Evolutionary conservation across 2,797 vertebrate species (phyloP).

Genomic region (Merluccius polli): DNA sequence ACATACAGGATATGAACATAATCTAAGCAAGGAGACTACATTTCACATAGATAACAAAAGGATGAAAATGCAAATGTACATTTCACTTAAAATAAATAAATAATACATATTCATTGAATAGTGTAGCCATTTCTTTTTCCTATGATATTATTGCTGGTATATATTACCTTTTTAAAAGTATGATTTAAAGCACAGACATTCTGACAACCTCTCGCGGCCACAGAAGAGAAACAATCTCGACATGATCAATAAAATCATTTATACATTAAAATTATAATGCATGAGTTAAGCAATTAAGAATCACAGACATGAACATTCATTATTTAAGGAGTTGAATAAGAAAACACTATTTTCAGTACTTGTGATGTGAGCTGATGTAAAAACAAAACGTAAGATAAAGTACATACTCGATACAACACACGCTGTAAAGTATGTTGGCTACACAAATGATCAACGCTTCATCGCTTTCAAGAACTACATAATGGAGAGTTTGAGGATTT

Average conservation of each 20-base stretch:
- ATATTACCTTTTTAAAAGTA: conserved; percentile 71
- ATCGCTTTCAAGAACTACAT: conserved; percentile 11
- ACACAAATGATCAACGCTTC: conserved; percentile 11
- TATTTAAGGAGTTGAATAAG: conserved; percentile 25
- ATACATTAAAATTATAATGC: conserved; percentile 65
- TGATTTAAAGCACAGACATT: conserved; percentile 59
- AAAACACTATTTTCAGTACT: conserved; percentile 21
- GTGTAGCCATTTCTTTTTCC: conserved; percentile 67
- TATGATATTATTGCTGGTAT: conserved; percentile 75
- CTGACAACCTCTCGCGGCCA: conserved; percentile 48
- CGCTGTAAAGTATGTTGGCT: conserved; percentile 22
- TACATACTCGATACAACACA: conserved; percentile 8
- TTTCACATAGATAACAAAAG: conserved; percentile 59
- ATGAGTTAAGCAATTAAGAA: conserved; percentile 60
- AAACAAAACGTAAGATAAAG: conserved; percentile 37
- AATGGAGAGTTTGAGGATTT: neutral
- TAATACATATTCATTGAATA: conserved; percentile 68
- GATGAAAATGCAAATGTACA: conserved; percentile 51
- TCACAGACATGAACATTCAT: conserved; percentile 72
- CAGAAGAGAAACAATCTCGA: conserved; percentile 54
- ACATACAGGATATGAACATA: conserved; percentile 53
- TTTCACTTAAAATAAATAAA: conserved; percentile 68
- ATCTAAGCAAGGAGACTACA: conserved; percentile 48
- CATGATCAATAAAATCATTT: conserved; percentile 52
- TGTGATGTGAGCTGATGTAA: conserved; percentile 47